Evolutionary conservation across 2,888 invertebrate species (phyloP), one percentile per base, ranked within the genome.

Genomic region (Stenichneumon culpator): DNA sequence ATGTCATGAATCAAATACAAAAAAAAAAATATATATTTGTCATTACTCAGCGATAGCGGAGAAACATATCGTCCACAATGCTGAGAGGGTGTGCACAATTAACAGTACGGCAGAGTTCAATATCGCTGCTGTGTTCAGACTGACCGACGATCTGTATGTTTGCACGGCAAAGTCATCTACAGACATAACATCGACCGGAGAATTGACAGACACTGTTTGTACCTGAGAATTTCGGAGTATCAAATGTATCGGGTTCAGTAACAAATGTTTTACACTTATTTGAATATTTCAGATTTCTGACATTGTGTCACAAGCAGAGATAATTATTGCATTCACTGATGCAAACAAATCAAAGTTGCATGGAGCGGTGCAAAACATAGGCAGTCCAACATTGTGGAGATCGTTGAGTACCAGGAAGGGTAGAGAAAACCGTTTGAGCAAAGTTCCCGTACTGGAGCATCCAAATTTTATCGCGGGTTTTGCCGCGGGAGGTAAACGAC

Each of bases 381-480:
- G 83, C 50, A 86, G 74, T 28, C 86, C 90, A 28, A 92, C 91
- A 1, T 90, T 93, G 84, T 87, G 93, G 75, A 89, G 90, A 86
- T 87, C 88, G 47, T 87, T 93, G 69, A 83, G 79, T 47, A 92
- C 91, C 14, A 87, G 85, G 84, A 89, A 86, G 75, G 90, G 84
- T 16, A 87, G 79, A 47, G 85, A 87, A 19, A 3, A 14, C 16
- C 44, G 4, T 16, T 16, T 16, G 16, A 47, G 44, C 3, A 86
- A 87, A 68, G 88, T 87, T 44, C 79, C 90, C 39, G 11, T 69
- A 22, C 87, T 93, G 54, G 90, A 90, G 75, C 92, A 92, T 77
- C 93, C 94, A 44, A 93, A 93, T 83, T 92, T 93, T 68, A 82
- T 93, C 14, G 89, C 89, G 9, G 94, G 94, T 54, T 89, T 93